A percentile compares a stretch with the other conserved stretches of the same genome.
These are phyloP conservation scores for Colletes gigas DNA, from an alignment of 1,140 invertebrate genomes.

Conservation along the genomic window DNA sequence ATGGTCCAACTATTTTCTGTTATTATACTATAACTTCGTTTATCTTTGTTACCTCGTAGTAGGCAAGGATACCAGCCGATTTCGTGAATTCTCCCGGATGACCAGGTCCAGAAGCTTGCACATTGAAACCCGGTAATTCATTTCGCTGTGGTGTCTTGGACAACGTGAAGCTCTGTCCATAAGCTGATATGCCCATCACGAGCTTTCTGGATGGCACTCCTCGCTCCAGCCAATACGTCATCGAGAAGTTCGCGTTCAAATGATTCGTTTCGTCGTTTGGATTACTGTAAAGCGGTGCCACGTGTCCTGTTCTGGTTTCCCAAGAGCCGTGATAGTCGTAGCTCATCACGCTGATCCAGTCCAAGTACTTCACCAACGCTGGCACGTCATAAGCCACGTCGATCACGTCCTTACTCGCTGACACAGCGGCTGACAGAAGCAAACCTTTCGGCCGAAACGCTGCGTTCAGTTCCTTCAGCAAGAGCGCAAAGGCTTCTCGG, in stretches of 20 bases:
- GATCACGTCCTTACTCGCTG: conserved; percentile 93
- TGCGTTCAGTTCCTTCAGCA: conserved; percentile 89
- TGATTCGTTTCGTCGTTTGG: conserved; percentile 85
- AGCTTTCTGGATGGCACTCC: conserved; percentile 92
- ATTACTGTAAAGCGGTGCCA: conserved; percentile 88
- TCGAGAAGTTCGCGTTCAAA: conserved; percentile 90
- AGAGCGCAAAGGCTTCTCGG: conserved; percentile 87
- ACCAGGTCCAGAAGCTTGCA: conserved; percentile 89
- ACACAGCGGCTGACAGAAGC: conserved; percentile 90
- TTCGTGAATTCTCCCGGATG: conserved; percentile 94
- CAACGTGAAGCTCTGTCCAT: conserved; percentile 92
- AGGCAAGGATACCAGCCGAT: conserved; percentile 90
- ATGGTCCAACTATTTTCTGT: no score
- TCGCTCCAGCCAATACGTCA: conserved; percentile 86
- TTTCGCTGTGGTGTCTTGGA: conserved; percentile 77
- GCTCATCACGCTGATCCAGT: conserved; percentile 93
- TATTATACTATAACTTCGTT: no score
- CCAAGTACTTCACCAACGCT: conserved; percentile 84
- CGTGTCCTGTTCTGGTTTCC: conserved; percentile 90
- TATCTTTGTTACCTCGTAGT: conserved; percentile 86
- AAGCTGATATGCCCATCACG: conserved; percentile 92
- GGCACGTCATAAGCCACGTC: conserved; percentile 90
- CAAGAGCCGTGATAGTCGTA: conserved; percentile 94
- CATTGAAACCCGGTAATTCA: conserved; percentile 81
- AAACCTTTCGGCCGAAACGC: conserved; percentile 86